Conservation (phyloP, 2,797 vertebrate genomes). For the Malacoraja senta region DNA sequence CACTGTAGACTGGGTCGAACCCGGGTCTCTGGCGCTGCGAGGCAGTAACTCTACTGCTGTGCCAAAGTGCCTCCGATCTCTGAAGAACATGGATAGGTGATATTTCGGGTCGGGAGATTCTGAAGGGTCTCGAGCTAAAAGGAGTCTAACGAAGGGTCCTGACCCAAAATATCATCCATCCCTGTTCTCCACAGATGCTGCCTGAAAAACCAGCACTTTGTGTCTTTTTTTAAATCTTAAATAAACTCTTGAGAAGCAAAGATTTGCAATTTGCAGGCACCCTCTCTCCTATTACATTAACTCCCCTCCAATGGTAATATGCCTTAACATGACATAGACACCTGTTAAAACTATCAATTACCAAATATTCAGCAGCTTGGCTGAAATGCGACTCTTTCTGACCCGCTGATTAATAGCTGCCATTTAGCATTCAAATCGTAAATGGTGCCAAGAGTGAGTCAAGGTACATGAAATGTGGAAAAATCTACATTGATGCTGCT, state of each 20-base stretch:
- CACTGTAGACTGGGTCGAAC: too few species aligned
- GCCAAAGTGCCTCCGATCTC: too few species aligned
- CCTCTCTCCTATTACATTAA: neutral
- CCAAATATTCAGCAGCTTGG: neutral
- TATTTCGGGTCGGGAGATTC: too few species aligned
- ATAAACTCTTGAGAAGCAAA: neutral
- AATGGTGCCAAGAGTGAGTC: neutral
- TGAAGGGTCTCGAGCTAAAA: too few species aligned
- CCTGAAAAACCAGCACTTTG: too few species aligned
- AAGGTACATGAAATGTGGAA: neutral
- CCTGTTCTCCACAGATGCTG: too few species aligned
- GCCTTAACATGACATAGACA: neutral
- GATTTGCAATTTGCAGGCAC: neutral
- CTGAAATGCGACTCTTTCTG: conserved; percentile 11
- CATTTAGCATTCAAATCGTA: conserved; percentile 13
- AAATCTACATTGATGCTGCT: neutral
- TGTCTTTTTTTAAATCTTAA: neutral
- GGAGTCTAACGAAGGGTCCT: too few species aligned
- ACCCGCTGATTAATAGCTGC: conserved; percentile 22
- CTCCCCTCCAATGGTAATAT: neutral
- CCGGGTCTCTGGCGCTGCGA: too few species aligned
- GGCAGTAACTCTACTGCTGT: too few species aligned
- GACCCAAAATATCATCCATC: too few species aligned
- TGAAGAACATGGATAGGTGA: too few species aligned
- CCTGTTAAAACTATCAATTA: neutral